These are phyloP conservation scores for Scaptodrosophila latifasciaeformis DNA, from an alignment of 2,888 invertebrate genomes.

Conservation along the genomic window DNA sequence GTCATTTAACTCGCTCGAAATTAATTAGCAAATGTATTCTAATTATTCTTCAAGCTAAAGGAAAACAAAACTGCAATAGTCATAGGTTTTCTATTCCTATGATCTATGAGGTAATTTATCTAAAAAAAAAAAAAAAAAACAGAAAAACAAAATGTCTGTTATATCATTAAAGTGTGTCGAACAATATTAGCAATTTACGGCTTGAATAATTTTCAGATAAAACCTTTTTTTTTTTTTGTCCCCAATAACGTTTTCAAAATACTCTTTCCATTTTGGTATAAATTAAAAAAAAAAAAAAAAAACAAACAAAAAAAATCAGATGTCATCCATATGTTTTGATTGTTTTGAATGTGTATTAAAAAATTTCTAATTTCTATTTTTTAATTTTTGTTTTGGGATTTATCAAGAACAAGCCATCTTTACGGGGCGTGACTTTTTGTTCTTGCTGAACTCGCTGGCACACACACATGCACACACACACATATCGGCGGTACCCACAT, in stretches of 20 bases:
- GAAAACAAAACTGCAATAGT: constrained; percentile 21
- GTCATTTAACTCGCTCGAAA: constrained; percentile 53
- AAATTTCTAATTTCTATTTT: constrained; percentile 27
- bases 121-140: too few species aligned
- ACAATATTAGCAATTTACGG: too few species aligned
- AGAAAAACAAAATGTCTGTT: too few species aligned
- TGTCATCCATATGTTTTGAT: constrained; percentile 34
- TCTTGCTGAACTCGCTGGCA: too few species aligned
- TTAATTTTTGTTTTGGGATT: constrained; percentile 10
- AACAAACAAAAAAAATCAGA: constrained; percentile 19
- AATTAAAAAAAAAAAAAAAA: too few species aligned
- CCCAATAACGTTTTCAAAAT: too few species aligned
- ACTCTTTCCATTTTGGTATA: too few species aligned
- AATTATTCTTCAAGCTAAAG: too few species aligned
- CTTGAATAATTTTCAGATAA: constrained; percentile 16
- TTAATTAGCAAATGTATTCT: constrained; percentile 49
- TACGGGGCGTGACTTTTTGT: constrained; percentile 31
- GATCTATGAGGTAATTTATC: constrained; percentile 46
- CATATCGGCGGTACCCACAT: too few species aligned
- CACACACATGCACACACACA: too few species aligned
- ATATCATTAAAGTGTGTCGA: too few species aligned
- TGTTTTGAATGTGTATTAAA: constrained; percentile 12
- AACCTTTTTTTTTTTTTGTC: too few species aligned
- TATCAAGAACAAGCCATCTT: constrained; percentile 41
- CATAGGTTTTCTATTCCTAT: constrained; percentile 1